phyloP scores from a whole-genome alignment of 1,140 invertebrate species.

The Gerris buenoi region DNA sequence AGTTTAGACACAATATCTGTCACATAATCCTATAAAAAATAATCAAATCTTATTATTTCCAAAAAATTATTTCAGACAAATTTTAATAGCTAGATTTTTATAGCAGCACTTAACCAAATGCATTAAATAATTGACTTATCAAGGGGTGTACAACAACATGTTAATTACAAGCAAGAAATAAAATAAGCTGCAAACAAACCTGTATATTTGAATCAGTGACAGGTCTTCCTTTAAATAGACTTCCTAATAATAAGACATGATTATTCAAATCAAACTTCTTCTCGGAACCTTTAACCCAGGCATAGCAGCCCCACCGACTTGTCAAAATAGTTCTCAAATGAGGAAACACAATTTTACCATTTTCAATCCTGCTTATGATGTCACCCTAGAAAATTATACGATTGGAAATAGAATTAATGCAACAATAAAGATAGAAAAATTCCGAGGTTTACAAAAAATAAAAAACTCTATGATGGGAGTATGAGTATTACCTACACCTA shows the following conservation, averaged over 20 bases:
- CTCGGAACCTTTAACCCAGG: slow-evolving; percentile 35
- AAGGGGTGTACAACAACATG: too few species aligned
- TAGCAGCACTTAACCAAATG: neutral
- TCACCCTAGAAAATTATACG: slow-evolving; percentile 24
- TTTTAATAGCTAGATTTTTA: neutral
- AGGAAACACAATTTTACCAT: slow-evolving; percentile 28
- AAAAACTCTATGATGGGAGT: too few species aligned
- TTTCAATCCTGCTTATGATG: slow-evolving; percentile 21
- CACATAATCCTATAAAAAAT: slow-evolving; percentile 52
- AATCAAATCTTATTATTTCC: neutral
- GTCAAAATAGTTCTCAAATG: slow-evolving; percentile 41
- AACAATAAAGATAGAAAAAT: neutral
- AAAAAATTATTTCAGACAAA: neutral
- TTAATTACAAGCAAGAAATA: too few species aligned
- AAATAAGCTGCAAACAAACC: too few species aligned
- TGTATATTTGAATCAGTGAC: slow-evolving; percentile 57
- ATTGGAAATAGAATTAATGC: neutral
- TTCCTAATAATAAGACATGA: slow-evolving; percentile 45
- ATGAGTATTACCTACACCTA: too few species aligned
- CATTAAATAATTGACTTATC: neutral
- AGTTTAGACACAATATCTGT: slow-evolving; percentile 63
- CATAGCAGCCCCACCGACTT: slow-evolving; percentile 49
- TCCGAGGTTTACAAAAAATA: too few species aligned
- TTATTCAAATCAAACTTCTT: slow-evolving; percentile 49
- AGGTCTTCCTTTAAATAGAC: slow-evolving; percentile 44